Evolutionary conservation across 37 sponge, comb jelly and placozoan species (phyloP), one percentile per base, ranked within the genome.

Genomic region (Ephydatia muelleri): DNA sequence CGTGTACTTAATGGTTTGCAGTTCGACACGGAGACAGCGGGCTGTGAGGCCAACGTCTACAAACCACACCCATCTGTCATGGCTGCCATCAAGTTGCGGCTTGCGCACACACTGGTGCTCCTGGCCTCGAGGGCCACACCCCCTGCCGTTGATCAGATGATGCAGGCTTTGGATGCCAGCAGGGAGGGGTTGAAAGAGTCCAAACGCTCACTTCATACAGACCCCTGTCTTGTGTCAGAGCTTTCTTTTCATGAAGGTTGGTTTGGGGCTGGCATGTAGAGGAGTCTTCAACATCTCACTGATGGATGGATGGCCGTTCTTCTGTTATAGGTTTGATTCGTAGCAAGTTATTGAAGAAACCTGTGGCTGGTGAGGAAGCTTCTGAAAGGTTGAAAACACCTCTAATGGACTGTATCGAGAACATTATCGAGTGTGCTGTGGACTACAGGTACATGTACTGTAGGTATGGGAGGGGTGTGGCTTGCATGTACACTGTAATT

Each of bases 201-300:
- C 64, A 66, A 73, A 38, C 12, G 48, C 36, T 75, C 81, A 23
- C 49, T 69, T 14, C 65, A 32, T 25, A 22, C 33, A 0, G 75
- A 87, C 80, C 81, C 75, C 8, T 74, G 75, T 27, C 87, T 87
- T 16, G 28, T 29, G 19, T 67, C 81, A 32, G 81, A 80, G 32
- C 87, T 87, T 14, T 29, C 27, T 4, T 35, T 74, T 38, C 39
- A 72, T 19, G 21, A 80, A 21, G 87, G 87, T 87, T 57, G 65
- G 75, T 19, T 29, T 19, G 22, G 5, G 34, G 48, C 22, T 29
- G 29, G 27, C n/a, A n/a, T 16, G 8, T 48, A 11, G 6, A 48
- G 57, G 5, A 14, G 9, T 6, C 32, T 80, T 66, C 9, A 64
- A 3, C 3, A 14, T 5, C 19, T 8, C 8, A 26, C 3, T n/a